Conservation (phyloP, 1,140 invertebrate genomes). For the Lithobius niger region DNA sequence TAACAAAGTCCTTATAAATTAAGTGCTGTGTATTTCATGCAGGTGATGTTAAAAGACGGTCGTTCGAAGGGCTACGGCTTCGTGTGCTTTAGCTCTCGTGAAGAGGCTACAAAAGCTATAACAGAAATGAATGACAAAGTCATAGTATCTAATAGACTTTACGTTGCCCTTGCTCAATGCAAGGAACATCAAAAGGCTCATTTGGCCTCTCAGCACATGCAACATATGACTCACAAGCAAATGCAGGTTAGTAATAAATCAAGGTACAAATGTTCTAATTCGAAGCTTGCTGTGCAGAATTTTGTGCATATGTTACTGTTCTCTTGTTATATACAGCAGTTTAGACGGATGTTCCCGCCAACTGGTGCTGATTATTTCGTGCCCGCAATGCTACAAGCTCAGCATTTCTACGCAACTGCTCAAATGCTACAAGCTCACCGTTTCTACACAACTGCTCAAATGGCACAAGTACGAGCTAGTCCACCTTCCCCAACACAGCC, state of each 20-base stretch:
- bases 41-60: conserved; percentile 36
- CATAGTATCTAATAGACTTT: conserved; percentile 89
- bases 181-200: conserved; percentile 98
- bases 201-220: conserved; percentile 94
- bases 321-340: background rate
- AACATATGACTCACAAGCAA: conserved; percentile 86
- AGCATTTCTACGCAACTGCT: no score
- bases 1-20: no score
- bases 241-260: conserved; percentile 47
- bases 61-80: conserved; percentile 93
- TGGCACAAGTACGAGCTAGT: conserved; percentile 68
- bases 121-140: conserved; percentile 98
- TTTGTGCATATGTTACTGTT: background rate
- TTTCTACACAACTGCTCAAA: conserved; percentile 73
- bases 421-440: no score
- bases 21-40: no score
- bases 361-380: conserved; percentile 77
- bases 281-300: background rate
- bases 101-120: conserved; percentile 98
- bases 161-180: conserved; percentile 94
- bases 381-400: conserved; percentile 67
- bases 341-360: conserved; percentile 63
- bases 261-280: background rate
- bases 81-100: conserved; percentile 96
- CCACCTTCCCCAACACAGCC: conserved; percentile 77